Evolutionary conservation across 2,113 vertebrate species (phyloP).

Genomic region (Grammomys dolichurus): DNA sequence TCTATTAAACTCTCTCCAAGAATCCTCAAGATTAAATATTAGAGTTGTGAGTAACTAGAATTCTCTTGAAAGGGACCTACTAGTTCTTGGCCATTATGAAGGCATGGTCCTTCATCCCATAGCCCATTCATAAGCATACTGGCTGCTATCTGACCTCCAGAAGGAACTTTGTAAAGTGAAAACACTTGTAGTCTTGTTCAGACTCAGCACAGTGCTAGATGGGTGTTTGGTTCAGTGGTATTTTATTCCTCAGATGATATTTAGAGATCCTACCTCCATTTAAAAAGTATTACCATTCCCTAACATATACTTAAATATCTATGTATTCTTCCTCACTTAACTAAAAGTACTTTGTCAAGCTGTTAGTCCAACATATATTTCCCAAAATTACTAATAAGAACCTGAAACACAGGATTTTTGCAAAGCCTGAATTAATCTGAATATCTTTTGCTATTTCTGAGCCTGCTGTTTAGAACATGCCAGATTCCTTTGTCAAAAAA

Average conservation of each 20-base stretch:
- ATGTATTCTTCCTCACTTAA: neutral
- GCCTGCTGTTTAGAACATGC: neutral
- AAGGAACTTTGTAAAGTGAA: accelerated
- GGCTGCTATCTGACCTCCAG: accelerated
- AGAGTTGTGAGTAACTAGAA: neutral
- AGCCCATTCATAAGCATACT: neutral
- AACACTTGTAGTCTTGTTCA: neutral
- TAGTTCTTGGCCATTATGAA: accelerated
- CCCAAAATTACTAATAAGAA: neutral
- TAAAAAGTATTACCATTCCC: neutral
- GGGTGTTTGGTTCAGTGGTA: neutral
- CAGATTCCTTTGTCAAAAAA: slow-evolving; percentile 10
- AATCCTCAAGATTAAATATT: neutral
- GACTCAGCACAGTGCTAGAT: neutral
- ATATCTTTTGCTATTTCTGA: neutral
- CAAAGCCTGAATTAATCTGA: neutral
- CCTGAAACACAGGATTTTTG: neutral
- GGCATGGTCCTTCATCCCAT: accelerated
- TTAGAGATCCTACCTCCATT: neutral
- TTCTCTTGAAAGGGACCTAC: neutral
- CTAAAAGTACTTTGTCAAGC: neutral
- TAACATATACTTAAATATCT: neutral
- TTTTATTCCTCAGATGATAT: neutral
- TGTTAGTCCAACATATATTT: neutral
- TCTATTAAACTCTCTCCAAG: neutral